Percentiles rank a stretch among this genome's conserved stretches.
phyloP scores from a whole-genome alignment of 2,113 vertebrate genomes.

The Noctilio leporinus region DNA sequence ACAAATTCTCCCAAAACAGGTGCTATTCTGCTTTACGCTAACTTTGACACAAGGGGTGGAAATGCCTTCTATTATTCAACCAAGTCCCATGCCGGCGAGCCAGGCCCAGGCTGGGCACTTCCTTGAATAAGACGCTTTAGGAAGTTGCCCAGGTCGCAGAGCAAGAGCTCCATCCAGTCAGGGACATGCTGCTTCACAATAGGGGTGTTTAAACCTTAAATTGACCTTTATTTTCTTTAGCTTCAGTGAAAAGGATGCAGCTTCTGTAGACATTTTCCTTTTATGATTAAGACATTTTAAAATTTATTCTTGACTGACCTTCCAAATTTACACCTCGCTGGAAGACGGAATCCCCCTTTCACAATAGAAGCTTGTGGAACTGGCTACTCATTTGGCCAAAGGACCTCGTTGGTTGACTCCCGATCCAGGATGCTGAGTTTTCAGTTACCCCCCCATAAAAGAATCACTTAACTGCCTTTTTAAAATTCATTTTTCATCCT shows the following conservation, averaged over 20 bases:
- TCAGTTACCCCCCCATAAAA: not conserved
- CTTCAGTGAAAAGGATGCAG: not conserved
- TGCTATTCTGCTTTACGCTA: conserved; percentile 47
- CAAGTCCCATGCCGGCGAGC: not conserved
- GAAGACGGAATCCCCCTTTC: not conserved
- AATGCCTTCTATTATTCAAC: not conserved
- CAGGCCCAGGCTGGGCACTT: not conserved
- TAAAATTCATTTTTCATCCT: not conserved
- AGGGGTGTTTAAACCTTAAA: not conserved
- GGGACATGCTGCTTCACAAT: not conserved
- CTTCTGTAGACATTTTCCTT: not conserved
- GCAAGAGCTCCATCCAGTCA: conserved; percentile 26
- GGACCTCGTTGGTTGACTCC: not conserved
- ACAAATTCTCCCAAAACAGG: conserved; percentile 58
- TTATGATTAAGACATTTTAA: not conserved
- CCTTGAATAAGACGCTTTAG: conserved; percentile 9
- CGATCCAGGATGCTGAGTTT: not conserved
- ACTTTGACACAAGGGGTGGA: conserved; percentile 54
- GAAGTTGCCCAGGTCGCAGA: conserved; percentile 38
- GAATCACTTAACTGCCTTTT: not conserved
- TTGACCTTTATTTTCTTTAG: not conserved
- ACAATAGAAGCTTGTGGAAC: not conserved
- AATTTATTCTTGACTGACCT: not conserved
- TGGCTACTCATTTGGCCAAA: not conserved
- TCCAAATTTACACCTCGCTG: not conserved